phyloP scores from a whole-genome alignment of 2,113 vertebrate genomes.

The Cyanoramphus novaezelandiae region DNA sequence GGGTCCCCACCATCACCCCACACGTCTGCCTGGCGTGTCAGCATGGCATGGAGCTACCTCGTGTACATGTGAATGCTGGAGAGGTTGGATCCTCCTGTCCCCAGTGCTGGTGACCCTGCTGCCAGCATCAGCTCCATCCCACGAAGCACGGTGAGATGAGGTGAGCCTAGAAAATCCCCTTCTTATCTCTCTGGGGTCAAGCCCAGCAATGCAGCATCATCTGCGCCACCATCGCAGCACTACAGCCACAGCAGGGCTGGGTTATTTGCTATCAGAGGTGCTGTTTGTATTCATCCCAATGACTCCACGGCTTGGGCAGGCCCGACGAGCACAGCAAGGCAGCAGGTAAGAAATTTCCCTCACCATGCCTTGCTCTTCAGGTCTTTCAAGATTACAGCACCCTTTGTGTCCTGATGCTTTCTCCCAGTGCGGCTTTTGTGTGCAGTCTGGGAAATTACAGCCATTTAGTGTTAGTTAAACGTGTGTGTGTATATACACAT shows the following conservation, averaged over 20 bases:
- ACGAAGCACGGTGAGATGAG: rapidly evolving
- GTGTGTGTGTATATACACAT: neutral
- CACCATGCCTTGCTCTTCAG: neutral
- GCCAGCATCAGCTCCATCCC: neutral
- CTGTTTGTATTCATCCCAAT: neutral
- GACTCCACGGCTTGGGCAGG: neutral
- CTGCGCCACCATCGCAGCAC: neutral
- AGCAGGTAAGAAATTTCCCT: neutral
- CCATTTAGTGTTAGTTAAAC: neutral
- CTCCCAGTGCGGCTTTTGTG: neutral
- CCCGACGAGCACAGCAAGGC: neutral
- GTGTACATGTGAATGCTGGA: rapidly evolving
- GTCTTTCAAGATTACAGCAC: neutral
- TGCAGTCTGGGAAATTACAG: neutral
- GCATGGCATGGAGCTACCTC: neutral
- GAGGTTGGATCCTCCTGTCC: neutral
- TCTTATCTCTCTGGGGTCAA: neutral
- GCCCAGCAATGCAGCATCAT: neutral
- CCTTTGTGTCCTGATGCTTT: neutral
- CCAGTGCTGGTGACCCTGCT: neutral
- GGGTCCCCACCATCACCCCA: neutral
- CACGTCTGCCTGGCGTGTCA: neutral
- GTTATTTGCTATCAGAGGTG: neutral
- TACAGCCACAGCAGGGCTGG: rapidly evolving
- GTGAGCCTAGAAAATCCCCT: neutral